Conservation (phyloP, 2,888 invertebrate species). For the Eristalis arbustorum region DNA sequence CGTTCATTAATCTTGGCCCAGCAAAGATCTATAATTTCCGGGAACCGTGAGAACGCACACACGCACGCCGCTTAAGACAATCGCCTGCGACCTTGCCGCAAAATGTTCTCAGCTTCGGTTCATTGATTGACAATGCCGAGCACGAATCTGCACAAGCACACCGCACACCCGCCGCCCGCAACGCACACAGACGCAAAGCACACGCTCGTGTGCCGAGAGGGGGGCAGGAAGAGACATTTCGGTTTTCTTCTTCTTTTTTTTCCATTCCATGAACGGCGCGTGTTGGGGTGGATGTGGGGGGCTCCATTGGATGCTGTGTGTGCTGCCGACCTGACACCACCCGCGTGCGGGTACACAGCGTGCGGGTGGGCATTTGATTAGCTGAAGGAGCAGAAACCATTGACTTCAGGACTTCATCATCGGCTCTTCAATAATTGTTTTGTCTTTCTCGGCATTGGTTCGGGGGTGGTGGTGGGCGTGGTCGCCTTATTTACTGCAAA, state of each 20-base stretch:
- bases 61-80: slow-evolving; percentile 31
- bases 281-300: background rate
- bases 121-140: slow-evolving; percentile 42
- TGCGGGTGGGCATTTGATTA: slow-evolving; percentile 21
- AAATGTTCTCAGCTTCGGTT: slow-evolving; percentile 28
- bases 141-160: slow-evolving; percentile 5
- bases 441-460: background rate
- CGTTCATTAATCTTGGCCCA: background rate
- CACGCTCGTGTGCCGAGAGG: background rate
- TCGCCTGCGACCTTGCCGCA: slow-evolving; percentile 58
- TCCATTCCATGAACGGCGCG: background rate
- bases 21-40: background rate
- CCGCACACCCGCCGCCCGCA: background rate
- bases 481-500: too few relatives aligned
- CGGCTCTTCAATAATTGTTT: background rate
- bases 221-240: background rate
- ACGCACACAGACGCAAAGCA: slow-evolving; percentile 1
- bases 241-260: background rate
- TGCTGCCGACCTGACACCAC: slow-evolving; percentile 52
- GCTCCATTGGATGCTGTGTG: background rate
- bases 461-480: background rate
- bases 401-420: slow-evolving; percentile 21
- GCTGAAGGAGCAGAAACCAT: slow-evolving; percentile 30
- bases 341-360: background rate
- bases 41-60: slow-evolving; percentile 15